Evolutionary conservation across 2,888 invertebrate genomes (phyloP), one percentile per base, ranked within the genome.

Genomic region (Ptychoptera albimana): DNA sequence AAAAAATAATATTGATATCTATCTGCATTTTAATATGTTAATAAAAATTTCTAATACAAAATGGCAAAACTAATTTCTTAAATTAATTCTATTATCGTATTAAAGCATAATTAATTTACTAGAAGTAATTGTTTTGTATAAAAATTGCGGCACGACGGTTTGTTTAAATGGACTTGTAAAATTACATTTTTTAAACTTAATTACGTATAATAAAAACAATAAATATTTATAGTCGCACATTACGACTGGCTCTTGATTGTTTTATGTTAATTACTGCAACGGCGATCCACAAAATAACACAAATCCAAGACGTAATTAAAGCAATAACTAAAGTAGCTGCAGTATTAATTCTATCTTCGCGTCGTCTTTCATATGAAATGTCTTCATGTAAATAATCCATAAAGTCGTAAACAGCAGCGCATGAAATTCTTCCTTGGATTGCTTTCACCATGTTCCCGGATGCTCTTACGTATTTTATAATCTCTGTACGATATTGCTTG

Each of bases 351-450:
- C 73, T 72, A 41, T 75, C 76, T 9, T 75, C 75, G 32, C 77
- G 71, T 16, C 77, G 68, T 51, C 74, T 73, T 50, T 76, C 74
- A 42, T 73, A 75, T 0, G 74, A 69, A 12, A 63, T 60, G 52
- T 80, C 78, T 42, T 80, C 77, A 48, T 82, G 80, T 47, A 86
- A 66, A 54, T 82, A 87, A 59, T 87, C 87, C 82, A 87, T 82
- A 59, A 82, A 86, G 63, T 87, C 87, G 52, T 76, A 79, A 42
- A 85, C 73, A 0, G 82, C 77, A 46, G 77, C 76, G 57, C 87
- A 87, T 1, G 74, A 67, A 2, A 87, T 63, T 10, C 86, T 74
- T 10, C 57, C 57, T 50, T 63, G 63, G 41, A 65, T 59, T 2
- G 62, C 63, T 2, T 60, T 60, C 6, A 66, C 64, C 45, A 63